Evolutionary conservation across 2,113 vertebrate genomes (phyloP).

Genomic region (Mesitornis unicolor): DNA sequence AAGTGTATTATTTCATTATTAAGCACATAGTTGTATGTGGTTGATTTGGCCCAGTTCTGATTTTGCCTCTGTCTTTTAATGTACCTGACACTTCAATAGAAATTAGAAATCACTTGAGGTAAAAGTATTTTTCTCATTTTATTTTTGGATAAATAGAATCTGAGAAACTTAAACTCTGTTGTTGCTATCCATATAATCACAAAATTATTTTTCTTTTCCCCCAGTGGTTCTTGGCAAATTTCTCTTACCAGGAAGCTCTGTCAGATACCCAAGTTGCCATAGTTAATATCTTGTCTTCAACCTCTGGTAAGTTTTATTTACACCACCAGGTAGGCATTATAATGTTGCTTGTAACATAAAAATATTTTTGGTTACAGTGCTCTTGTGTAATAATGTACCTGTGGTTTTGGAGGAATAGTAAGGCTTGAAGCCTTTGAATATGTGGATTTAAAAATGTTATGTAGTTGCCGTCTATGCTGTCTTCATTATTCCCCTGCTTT

Average conservation of each 20-base stretch:
- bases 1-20: neutral
- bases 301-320: constrained; percentile 83
- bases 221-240: constrained; percentile 96
- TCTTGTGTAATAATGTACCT: neutral
- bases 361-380: neutral
- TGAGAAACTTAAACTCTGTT: neutral
- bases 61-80: neutral
- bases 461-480: neutral
- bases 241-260: constrained; percentile 95
- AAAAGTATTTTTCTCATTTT: neutral
- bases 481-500: neutral
- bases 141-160: neutral
- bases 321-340: neutral
- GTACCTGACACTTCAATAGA: neutral
- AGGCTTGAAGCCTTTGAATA: neutral
- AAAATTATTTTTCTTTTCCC: constrained; percentile 35
- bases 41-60: neutral
- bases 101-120: neutral
- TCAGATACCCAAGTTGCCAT: constrained; percentile 92
- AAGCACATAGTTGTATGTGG: fast-evolving
- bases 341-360: neutral
- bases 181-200: neutral
- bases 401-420: neutral
- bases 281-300: constrained; percentile 94
- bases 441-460: neutral